Evolutionary conservation across 2,113 vertebrate species (phyloP), one percentile per base, ranked within the genome.

Genomic region (Thunnus thynnus): DNA sequence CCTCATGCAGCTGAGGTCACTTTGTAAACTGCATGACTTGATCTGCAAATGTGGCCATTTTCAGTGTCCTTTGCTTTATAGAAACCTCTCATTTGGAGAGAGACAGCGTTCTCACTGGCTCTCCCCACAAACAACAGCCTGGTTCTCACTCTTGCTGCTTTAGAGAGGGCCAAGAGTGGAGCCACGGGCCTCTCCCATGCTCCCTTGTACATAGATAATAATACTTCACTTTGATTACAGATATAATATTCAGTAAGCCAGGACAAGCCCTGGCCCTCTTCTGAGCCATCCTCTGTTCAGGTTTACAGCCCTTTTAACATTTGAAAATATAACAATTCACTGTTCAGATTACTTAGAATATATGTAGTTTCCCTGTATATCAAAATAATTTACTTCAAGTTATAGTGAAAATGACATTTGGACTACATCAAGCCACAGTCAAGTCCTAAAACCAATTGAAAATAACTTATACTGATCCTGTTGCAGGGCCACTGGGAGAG

Each of bases 401-500:
- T 22, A 30, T 7, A 47, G 4, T 54, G 10, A 77, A 10, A 47
- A 70, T 50, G 57, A 27, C 6, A 57, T 67, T 68, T 54, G 12
- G 13, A 51, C 11, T 47, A 54, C 47, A 50, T 44, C 44, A 52
- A 47, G 41, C 4, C n/a, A 17, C 13, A 52, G 20, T 14, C 11
- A 63, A 5, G 2, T 36, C 5, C 9, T 12, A 14, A 36, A 47
- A 5, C 1, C 58, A 10, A 48, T 14, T 51, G 3, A 2, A 63
- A 56, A 51, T 58, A 27, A 18, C 22, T 47, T 57, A 62, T 3
- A 57, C 6, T 80, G 48, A 48, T 86, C 55, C 36, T 87, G 72
- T 82, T 92, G 16, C 85, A 98, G 98, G 98, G 63, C 89, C 94
- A 3, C 78, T 97, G 0, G 98, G 98, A 86, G 95, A 97, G 83